Evolutionary conservation across 1,140 invertebrate genomes (phyloP).

Genomic region (Drosophila nigrodunni): DNA sequence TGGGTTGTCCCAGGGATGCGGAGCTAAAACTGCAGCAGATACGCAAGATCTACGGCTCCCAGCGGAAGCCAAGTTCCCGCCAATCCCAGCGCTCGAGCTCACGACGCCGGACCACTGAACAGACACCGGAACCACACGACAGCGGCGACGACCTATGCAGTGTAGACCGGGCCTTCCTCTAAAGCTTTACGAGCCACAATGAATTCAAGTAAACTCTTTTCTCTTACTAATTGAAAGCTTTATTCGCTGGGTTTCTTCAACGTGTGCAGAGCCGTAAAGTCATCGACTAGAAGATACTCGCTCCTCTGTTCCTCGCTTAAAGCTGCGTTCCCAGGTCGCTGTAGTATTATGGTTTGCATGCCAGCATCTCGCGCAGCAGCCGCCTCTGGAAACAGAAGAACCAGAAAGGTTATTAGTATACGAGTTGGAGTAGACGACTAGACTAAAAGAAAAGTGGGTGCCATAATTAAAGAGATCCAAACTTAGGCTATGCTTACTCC

Average conservation of each 20-base stretch:
- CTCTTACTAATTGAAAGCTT: not conserved
- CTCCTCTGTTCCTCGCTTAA: conserved; percentile 74
- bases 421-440: no score
- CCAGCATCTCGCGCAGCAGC: conserved; percentile 91
- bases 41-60: conserved; percentile 74
- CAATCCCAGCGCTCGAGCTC: conserved; percentile 64
- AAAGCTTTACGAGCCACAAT: conserved; percentile 16
- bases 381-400: conserved; percentile 87
- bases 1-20: conserved; percentile 21
- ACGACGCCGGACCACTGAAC: conserved; percentile 31
- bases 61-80: conserved; percentile 60
- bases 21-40: conserved; percentile 63
- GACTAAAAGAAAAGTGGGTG: no score
- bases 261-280: conserved; percentile 43
- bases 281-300: conserved; percentile 18
- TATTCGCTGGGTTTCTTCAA: conserved; percentile 28
- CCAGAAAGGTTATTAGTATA: not conserved
- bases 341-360: conserved; percentile 88
- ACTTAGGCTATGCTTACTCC: no score
- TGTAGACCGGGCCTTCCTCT: conserved; percentile 77
- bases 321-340: conserved; percentile 90
- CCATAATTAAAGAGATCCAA: no score
- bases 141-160: conserved; percentile 81
- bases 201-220: conserved; percentile 4
- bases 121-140: conserved; percentile 61